Evolutionary conservation across 1,140 invertebrate genomes (phyloP).

Genomic region (Orchestia grillus): DNA sequence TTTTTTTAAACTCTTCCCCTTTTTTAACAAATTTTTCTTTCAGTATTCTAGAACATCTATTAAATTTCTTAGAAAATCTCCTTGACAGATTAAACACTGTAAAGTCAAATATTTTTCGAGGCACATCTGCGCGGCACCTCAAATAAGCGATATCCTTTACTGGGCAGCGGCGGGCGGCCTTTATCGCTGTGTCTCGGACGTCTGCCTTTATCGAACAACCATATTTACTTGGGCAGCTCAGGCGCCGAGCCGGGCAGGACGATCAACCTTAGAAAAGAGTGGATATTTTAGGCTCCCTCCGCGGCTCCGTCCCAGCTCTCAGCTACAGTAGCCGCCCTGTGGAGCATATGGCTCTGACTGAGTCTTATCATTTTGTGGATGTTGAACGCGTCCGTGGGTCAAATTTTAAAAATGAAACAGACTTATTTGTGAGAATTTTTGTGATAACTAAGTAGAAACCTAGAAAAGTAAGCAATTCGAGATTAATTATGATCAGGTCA

Average conservation of each 20-base stretch:
- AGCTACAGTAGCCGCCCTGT: neutral
- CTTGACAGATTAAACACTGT: neutral
- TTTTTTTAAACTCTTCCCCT: too few species aligned
- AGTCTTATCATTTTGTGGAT: neutral
- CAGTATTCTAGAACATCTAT: too few species aligned
- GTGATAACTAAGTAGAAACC: too few species aligned
- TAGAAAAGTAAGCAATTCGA: too few species aligned
- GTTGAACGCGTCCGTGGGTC: too few species aligned
- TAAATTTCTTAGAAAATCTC: too few species aligned
- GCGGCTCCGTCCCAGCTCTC: neutral
- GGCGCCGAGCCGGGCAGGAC: neutral
- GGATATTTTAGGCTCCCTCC: neutral
- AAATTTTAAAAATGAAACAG: too few species aligned
- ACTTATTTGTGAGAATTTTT: too few species aligned
- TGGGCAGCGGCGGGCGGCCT: neutral
- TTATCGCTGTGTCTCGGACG: neutral
- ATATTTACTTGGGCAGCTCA: neutral
- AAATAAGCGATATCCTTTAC: conserved; percentile 9
- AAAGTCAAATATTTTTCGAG: neutral
- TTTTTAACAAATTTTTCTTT: too few species aligned
- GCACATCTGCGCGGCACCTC: neutral
- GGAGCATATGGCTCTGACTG: neutral
- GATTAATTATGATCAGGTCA: too few species aligned
- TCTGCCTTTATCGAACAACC: neutral
- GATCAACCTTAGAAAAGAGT: neutral